These are phyloP conservation scores for Aurelia sp. DNA, from an alignment of 30 jellyfish, hydroid and myxozoan species.

Conservation along the genomic window DNA sequence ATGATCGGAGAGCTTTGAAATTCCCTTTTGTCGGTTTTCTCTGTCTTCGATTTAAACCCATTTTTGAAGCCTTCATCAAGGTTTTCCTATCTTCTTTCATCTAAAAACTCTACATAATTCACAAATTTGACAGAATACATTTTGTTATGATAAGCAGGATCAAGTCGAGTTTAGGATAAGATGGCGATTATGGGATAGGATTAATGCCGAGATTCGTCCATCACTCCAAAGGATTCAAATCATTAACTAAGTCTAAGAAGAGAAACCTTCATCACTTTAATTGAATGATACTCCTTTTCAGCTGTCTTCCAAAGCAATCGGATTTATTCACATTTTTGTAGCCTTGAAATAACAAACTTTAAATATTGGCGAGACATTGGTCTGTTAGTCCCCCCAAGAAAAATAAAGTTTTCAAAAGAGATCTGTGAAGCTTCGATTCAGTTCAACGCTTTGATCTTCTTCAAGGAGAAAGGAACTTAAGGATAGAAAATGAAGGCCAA, in stretches of 20 bases:
- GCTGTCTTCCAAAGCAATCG: constrained; percentile 75
- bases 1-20: constrained; percentile 51
- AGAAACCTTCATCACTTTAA: constrained; percentile 53
- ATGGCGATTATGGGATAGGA: constrained; percentile 56
- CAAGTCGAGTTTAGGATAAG: constrained; percentile 55
- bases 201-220: constrained; percentile 38
- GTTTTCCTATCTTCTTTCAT: constrained; percentile 54
- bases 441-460: too few relatives aligned
- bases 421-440: too few relatives aligned
- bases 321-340: constrained; percentile 59
- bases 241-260: constrained; percentile 52
- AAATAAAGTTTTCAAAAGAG: too few relatives aligned
- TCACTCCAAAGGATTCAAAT: constrained; percentile 24
- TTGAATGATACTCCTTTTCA: constrained; percentile 66
- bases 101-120: constrained; percentile 56
- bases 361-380: constrained; percentile 38
- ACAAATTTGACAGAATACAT: constrained; percentile 57
- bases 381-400: too few relatives aligned
- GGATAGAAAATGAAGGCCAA: too few relatives aligned
- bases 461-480: too few relatives aligned
- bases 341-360: constrained; percentile 56
- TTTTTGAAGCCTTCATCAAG: constrained; percentile 62
- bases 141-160: constrained; percentile 69
- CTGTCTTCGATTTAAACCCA: constrained; percentile 46
- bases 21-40: constrained; percentile 59